Conservation (phyloP, 2,113 vertebrate species). For the Engraulis encrasicolus region DNA sequence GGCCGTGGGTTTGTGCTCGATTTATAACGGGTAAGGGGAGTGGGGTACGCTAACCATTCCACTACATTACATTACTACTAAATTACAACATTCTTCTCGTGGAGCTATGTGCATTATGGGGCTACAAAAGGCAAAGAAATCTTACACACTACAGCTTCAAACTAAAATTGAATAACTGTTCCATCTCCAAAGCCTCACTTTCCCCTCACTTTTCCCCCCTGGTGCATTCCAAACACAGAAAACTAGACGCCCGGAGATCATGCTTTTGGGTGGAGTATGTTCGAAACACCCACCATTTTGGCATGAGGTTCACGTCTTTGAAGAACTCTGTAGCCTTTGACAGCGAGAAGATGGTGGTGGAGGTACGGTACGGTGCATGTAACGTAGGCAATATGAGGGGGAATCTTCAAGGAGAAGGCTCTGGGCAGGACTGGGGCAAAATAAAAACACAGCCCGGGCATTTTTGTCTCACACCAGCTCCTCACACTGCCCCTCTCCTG, state of each 20-base stretch:
- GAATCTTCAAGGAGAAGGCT: conserved; percentile 32
- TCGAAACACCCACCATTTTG: not conserved
- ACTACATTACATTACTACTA: too few species aligned
- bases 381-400: not conserved
- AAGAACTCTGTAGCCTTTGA: not conserved
- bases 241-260: not conserved
- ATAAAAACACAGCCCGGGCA: too few species aligned
- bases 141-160: too few species aligned
- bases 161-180: not conserved
- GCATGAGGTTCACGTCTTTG: not conserved
- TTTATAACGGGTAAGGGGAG: too few species aligned
- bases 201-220: not conserved
- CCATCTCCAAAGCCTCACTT: not conserved
- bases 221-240: not conserved
- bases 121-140: too few species aligned
- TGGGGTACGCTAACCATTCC: too few species aligned
- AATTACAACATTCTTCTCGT: too few species aligned
- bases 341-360: not conserved
- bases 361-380: not conserved
- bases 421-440: too few species aligned
- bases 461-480: too few species aligned
- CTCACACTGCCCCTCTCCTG: too few species aligned
- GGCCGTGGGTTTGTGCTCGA: too few species aligned
- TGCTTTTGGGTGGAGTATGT: not conserved
- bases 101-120: too few species aligned